phyloP scores from a whole-genome alignment of 2,113 vertebrate species.

The Psilopogon haemacephalus region DNA sequence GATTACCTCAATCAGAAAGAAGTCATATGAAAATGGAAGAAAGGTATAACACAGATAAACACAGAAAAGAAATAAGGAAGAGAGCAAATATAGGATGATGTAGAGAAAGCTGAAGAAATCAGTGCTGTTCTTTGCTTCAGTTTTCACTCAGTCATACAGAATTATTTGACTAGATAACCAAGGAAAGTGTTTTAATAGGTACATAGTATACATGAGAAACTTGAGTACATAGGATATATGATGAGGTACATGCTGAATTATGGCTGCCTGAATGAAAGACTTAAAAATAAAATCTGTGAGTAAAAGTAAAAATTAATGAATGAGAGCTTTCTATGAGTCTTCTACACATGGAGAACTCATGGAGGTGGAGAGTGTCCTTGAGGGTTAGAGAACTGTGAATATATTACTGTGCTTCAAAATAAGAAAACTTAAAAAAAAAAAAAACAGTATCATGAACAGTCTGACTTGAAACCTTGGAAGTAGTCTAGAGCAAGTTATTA shows the following conservation, averaged over 20 bases:
- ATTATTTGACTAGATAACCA: neutral
- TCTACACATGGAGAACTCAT: neutral
- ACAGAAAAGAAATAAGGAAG: neutral
- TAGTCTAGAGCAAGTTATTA: neutral
- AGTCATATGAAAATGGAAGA: neutral
- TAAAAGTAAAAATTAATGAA: too few relatives aligned
- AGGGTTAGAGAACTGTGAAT: neutral
- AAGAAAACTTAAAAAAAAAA: neutral
- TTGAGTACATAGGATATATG: neutral
- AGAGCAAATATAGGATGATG: neutral
- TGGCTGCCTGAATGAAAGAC: neutral
- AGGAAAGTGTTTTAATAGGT: neutral
- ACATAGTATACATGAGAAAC: neutral
- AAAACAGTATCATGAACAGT: neutral
- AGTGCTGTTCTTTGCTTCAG: neutral
- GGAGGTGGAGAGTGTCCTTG: neutral
- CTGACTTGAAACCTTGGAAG: neutral
- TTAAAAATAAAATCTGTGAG: too few relatives aligned
- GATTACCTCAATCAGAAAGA: neutral
- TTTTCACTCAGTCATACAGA: neutral
- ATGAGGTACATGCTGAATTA: neutral
- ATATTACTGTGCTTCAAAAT: neutral
- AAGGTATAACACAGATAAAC: neutral
- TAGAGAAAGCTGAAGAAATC: neutral
- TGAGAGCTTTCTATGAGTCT: too few relatives aligned